Conservation (phyloP, 2,113 vertebrate genomes). For the Cardinalis cardinalis region DNA sequence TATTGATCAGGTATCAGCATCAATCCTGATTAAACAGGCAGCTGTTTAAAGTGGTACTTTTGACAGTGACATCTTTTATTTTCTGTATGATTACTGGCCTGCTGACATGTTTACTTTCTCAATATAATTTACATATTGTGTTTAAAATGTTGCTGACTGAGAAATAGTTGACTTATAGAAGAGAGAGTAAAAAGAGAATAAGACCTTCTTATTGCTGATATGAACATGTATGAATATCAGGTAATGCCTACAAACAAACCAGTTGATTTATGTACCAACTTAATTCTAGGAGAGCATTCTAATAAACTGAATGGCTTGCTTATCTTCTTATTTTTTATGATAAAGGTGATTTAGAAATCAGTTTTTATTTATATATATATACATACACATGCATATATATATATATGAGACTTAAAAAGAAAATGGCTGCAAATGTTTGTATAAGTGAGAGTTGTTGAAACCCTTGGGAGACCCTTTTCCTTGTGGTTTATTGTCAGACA, state of each 20-base stretch:
- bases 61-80: background rate
- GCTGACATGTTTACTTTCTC: constrained; percentile 19
- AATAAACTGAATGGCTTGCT: background rate
- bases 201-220: background rate
- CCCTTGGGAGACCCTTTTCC: background rate
- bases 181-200: background rate
- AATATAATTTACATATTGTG: background rate
- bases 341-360: background rate
- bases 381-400: accelerated
- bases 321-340: background rate
- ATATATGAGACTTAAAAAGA: background rate
- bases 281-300: background rate
- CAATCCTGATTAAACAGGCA: background rate
- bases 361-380: accelerated
- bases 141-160: constrained; percentile 19
- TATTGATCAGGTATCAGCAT: constrained; percentile 7
- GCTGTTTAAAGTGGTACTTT: background rate
- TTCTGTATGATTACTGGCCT: background rate
- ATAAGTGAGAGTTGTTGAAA: background rate
- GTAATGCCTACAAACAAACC: background rate
- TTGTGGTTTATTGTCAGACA: background rate
- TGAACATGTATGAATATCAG: background rate
- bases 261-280: background rate
- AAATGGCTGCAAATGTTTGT: background rate
- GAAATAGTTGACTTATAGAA: background rate